A percentile compares a stretch with the other conserved stretches of the same genome.
These are phyloP conservation scores for Enoplosus armatus DNA, from an alignment of 2,797 vertebrate species.

Conservation along the genomic window DNA sequence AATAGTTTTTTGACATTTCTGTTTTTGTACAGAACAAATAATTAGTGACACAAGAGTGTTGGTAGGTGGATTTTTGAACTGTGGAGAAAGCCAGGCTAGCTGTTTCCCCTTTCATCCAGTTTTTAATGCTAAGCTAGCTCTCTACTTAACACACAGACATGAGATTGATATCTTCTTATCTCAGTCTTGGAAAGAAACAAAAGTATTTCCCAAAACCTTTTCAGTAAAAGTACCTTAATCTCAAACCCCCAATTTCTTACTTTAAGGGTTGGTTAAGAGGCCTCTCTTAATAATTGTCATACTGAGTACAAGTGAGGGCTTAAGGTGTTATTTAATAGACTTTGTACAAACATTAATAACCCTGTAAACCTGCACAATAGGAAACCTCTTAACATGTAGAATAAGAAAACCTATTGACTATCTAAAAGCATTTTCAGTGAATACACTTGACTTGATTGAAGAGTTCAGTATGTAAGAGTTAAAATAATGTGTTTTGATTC, in stretches of 20 bases:
- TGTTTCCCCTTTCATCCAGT: background rate
- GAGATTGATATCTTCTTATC: too few relatives aligned
- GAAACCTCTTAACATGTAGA: background rate
- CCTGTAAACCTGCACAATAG: background rate
- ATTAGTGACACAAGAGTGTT: too few relatives aligned
- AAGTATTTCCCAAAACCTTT: too few relatives aligned
- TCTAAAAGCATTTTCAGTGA: background rate
- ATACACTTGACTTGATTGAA: conserved; percentile 6
- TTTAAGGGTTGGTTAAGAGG: background rate
- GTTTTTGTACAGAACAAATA: background rate
- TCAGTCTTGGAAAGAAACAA: too few relatives aligned
- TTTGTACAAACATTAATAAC: background rate
- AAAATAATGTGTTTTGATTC: conserved; percentile 35
- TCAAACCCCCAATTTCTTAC: background rate
- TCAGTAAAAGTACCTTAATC: too few relatives aligned
- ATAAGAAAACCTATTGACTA: background rate
- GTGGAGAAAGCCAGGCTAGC: background rate
- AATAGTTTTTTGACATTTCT: background rate
- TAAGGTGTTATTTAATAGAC: background rate
- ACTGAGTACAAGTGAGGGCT: background rate
- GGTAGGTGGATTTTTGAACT: too few relatives aligned
- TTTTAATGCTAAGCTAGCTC: background rate
- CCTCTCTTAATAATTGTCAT: background rate
- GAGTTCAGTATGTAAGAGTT: conserved; percentile 31
- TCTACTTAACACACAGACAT: too few relatives aligned